Conservation (phyloP, 2,797 vertebrate species). For the Yasuhikotakia modesta region DNA sequence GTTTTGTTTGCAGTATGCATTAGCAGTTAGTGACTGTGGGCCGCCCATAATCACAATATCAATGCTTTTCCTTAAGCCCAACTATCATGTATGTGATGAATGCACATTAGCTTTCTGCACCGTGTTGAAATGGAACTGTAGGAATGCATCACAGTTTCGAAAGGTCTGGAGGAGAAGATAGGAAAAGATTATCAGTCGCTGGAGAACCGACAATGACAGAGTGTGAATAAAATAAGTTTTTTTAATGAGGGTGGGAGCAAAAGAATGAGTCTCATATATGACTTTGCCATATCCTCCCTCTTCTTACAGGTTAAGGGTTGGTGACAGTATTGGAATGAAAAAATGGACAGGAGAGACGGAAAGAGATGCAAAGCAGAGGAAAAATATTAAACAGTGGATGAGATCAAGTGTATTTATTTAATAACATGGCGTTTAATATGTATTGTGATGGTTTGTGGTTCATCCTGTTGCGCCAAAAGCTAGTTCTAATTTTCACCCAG, state of each 20-base stretch:
- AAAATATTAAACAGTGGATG: not conserved
- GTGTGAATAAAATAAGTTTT: constrained; percentile 4
- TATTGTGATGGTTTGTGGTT: not conserved
- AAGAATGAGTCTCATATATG: not conserved
- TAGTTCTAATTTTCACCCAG: not conserved
- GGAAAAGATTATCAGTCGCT: not conserved
- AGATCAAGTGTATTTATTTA: not conserved
- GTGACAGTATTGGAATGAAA: constrained; percentile 21
- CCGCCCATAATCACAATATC: too few species aligned
- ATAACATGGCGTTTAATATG: not conserved
- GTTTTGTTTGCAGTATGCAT: too few species aligned
- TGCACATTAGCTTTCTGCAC: not conserved
- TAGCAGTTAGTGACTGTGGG: too few species aligned
- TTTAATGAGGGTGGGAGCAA: constrained; percentile 27
- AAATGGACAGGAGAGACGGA: not conserved
- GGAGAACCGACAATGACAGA: constrained; percentile 2
- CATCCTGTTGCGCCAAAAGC: not conserved
- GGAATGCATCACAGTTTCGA: not conserved
- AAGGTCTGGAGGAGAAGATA: not conserved
- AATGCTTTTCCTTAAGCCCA: constrained; percentile 2
- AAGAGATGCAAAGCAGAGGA: not conserved
- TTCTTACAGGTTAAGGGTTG: not conserved
- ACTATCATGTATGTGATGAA: not conserved
- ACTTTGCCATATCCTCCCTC: constrained; percentile 6
- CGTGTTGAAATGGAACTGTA: not conserved